A percentile compares a stretch with the other conserved stretches of the same genome.
Conservation (phyloP, 2,113 vertebrate species). For the Carassius carassius region DNA sequence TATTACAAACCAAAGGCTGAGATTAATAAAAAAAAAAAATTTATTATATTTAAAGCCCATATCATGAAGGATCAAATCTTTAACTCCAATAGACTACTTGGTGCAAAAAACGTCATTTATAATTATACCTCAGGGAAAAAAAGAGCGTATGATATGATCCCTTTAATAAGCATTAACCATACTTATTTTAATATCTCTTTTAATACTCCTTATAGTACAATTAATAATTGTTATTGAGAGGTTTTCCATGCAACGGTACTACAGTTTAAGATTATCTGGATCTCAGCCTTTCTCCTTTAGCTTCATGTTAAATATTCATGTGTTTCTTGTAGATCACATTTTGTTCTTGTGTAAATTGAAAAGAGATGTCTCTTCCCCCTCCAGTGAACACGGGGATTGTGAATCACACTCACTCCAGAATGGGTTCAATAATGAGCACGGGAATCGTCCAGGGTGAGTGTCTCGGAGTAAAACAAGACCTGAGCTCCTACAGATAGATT, state of each 20-base stretch:
- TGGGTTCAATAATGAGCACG: slow-evolving; percentile 97
- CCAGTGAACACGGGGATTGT: slow-evolving; percentile 93
- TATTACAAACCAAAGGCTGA: not conserved
- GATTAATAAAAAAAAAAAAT: not conserved
- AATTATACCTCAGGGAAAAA: not conserved
- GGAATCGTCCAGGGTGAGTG: slow-evolving; percentile 91
- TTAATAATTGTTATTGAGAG: not conserved
- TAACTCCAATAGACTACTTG: not conserved
- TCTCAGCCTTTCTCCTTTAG: not conserved
- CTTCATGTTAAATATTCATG: not conserved
- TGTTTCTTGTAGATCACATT: not conserved
- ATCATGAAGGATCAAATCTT: not conserved
- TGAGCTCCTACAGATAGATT: not conserved
- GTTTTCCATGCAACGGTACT: not conserved
- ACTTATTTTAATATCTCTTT: not conserved
- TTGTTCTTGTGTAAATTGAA: not conserved
- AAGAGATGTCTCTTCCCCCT: not conserved
- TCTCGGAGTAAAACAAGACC: not conserved
- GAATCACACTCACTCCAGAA: slow-evolving; percentile 95
- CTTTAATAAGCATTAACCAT: not conserved
- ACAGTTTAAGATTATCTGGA: not conserved
- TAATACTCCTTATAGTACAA: not conserved
- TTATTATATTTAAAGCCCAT: not conserved
- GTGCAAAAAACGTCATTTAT: not conserved
- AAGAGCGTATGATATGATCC: not conserved